phyloP scores from a whole-genome alignment of 2,888 invertebrate species.

The Sminthurides aquaticus region DNA sequence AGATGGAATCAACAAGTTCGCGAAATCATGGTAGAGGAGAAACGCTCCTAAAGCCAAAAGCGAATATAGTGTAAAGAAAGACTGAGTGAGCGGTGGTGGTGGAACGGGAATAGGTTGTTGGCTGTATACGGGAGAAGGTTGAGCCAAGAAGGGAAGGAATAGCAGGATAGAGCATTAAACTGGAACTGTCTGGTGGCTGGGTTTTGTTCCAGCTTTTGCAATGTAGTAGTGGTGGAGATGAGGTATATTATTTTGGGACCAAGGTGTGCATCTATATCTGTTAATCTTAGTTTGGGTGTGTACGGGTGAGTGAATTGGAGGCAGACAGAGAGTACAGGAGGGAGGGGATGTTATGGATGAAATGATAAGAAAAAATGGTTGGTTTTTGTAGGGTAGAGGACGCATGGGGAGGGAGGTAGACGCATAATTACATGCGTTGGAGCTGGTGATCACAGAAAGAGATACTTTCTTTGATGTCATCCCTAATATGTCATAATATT shows the following conservation, averaged over 20 bases:
- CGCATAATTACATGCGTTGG: too few relatives aligned
- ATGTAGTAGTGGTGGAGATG: not conserved
- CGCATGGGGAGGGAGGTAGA: too few relatives aligned
- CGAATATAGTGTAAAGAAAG: too few relatives aligned
- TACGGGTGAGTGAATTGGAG: not conserved
- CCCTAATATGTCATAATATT: not conserved
- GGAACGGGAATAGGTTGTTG: too few relatives aligned
- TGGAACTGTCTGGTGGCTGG: too few relatives aligned
- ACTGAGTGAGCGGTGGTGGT: too few relatives aligned
- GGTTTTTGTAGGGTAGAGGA: not conserved
- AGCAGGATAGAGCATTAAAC: not conserved
- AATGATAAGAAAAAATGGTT: not conserved
- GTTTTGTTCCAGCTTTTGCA: not conserved
- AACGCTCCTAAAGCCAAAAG: too few relatives aligned
- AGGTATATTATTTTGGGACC: not conserved
- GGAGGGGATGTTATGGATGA: too few relatives aligned
- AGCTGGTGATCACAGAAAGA: not conserved
- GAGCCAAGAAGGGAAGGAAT: not conserved
- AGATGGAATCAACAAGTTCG: too few relatives aligned
- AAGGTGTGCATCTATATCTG: not conserved
- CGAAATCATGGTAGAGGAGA: too few relatives aligned
- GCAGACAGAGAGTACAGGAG: not conserved
- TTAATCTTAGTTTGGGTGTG: not conserved
- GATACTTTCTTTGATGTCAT: not conserved
- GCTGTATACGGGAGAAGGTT: not conserved